phyloP scores from a whole-genome alignment of 2,888 invertebrate species.

The Busseola fusca region DNA sequence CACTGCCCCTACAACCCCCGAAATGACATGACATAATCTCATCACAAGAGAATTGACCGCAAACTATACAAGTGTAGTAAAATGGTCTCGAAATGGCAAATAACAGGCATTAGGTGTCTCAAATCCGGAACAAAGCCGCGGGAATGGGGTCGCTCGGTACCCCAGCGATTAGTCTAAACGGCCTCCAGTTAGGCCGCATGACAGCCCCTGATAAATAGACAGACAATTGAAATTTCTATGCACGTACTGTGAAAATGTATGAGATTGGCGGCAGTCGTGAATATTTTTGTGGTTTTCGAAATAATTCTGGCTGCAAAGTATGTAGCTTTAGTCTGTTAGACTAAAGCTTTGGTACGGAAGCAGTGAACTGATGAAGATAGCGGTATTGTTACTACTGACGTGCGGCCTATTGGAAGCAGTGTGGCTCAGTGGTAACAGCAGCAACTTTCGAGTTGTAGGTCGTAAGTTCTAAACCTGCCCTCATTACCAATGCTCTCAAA shows the following conservation, averaged over 20 bases:
- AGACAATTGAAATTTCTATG: constrained; percentile 48
- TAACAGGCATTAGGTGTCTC: constrained; percentile 44
- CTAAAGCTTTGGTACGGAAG: not conserved
- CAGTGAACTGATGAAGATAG: too few species aligned
- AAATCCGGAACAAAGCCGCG: constrained; percentile 54
- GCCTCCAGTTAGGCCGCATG: constrained; percentile 32
- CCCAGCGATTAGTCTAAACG: constrained; percentile 57
- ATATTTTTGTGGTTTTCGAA: not conserved
- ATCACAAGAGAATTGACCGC: constrained; percentile 41
- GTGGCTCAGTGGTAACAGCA: too few species aligned
- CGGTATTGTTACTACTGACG: too few species aligned
- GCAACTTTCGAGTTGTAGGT: too few species aligned
- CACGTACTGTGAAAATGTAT: constrained; percentile 30
- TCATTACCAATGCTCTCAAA: too few species aligned
- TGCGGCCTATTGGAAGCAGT: too few species aligned
- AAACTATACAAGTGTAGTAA: constrained; percentile 37
- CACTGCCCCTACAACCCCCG: not conserved
- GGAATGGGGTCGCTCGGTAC: constrained; percentile 41
- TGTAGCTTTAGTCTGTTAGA: not conserved
- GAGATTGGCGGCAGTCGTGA: not conserved
- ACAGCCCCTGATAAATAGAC: constrained; percentile 53
- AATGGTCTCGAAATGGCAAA: constrained; percentile 44
- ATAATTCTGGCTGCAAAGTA: not conserved
- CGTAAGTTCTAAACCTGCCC: too few species aligned
- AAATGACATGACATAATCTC: constrained; percentile 22